A percentile compares a stretch with the other conserved stretches of the same genome.
Evolutionary conservation across 1,140 invertebrate genomes (phyloP).

Genomic region (Nasonia vitripennis): DNA sequence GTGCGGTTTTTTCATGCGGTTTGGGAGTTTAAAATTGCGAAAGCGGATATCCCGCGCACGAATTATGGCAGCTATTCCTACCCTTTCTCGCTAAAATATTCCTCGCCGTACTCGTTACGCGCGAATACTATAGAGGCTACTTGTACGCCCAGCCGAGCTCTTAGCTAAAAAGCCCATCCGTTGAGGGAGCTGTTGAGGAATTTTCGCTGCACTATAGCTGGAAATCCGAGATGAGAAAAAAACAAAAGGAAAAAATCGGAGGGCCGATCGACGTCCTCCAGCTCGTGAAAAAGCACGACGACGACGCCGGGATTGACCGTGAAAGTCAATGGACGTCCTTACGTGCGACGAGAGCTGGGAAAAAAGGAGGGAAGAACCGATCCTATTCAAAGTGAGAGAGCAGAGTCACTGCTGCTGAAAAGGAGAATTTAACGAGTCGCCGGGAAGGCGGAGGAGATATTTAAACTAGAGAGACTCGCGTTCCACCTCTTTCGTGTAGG

Average conservation of each 20-base stretch:
- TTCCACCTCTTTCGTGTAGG: constrained; percentile 57
- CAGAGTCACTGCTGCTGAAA: constrained; percentile 52
- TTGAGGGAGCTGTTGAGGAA: too few species aligned
- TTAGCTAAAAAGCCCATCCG: too few species aligned
- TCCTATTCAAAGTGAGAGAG: constrained; percentile 46
- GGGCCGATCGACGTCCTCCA: background rate
- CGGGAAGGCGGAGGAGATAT: constrained; percentile 52
- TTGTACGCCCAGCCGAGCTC: too few species aligned
- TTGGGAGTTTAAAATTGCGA: too few species aligned
- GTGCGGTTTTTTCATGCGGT: background rate
- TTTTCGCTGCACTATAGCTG: too few species aligned
- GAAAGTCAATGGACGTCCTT: constrained; percentile 54
- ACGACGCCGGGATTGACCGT: constrained; percentile 53
- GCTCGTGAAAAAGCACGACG: constrained; percentile 51
- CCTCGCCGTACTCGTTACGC: too few species aligned
- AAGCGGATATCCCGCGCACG: too few species aligned
- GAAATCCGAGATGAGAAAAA: background rate
- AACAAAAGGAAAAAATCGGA: background rate
- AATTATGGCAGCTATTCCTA: too few species aligned
- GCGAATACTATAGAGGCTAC: too few species aligned
- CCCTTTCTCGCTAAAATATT: too few species aligned
- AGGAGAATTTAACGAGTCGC: constrained; percentile 62
- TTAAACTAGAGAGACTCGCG: constrained; percentile 54
- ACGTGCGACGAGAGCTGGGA: constrained; percentile 1
- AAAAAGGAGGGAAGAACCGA: constrained; percentile 44